Evolutionary conservation across 2,113 vertebrate species (phyloP).

Genomic region (Pollimyrus isidori): DNA sequence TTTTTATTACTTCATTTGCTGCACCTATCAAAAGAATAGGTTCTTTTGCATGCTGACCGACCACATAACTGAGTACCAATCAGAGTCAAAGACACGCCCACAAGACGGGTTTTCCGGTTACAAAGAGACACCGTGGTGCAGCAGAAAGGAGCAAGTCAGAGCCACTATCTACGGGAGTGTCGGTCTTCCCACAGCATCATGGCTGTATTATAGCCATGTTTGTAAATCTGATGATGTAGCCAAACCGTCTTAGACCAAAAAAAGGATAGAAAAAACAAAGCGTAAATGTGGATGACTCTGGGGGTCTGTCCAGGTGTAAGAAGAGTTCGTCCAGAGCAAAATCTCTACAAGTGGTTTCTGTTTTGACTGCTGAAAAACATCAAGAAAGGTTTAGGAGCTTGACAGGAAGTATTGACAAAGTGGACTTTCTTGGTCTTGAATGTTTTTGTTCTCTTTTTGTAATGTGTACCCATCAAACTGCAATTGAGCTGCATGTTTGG

Average conservation of each 20-base stretch:
- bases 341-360: not conserved
- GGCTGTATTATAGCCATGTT: not conserved
- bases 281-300: not conserved
- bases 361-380: not conserved
- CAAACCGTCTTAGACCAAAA: not conserved
- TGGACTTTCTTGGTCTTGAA: not conserved
- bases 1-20: not conserved
- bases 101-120: not conserved
- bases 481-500: not conserved
- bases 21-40: not conserved
- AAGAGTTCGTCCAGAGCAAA: not conserved
- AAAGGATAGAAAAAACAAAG: not conserved
- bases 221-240: not conserved
- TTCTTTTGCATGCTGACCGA: not conserved
- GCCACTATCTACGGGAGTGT: not conserved
- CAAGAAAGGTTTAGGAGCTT: not conserved
- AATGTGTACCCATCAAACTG: not conserved
- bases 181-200: not conserved
- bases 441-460: not conserved
- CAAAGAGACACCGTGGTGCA: not conserved
- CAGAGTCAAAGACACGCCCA: not conserved
- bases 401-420: not conserved
- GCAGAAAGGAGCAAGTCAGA: not conserved
- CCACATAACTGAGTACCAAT: not conserved
- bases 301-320: not conserved